These are phyloP conservation scores for Platysternon megacephalum DNA, from an alignment of 2,113 vertebrate genomes.

Conservation along the genomic window DNA sequence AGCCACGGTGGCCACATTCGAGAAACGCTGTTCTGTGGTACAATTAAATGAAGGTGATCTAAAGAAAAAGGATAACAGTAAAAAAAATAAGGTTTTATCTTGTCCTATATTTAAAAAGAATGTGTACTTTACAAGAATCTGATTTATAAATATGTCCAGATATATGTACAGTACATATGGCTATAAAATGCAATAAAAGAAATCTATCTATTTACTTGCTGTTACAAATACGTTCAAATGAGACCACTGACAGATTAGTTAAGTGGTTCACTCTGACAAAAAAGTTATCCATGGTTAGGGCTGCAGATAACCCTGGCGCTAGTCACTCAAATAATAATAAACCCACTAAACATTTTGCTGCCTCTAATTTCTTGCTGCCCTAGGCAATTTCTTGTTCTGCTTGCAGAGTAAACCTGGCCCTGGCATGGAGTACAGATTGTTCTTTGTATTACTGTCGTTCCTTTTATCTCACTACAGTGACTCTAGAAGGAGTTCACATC, in stretches of 20 bases:
- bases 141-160: not conserved
- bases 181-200: not conserved
- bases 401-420: not conserved
- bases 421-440: not conserved
- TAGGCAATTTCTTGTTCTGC: constrained; percentile 28
- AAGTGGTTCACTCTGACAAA: not conserved
- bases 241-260: not conserved
- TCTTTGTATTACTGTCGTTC: not conserved
- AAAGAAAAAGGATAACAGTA: not conserved
- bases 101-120: not conserved
- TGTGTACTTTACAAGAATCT: not conserved
- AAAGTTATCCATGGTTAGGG: not conserved
- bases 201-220: not conserved
- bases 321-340: not conserved
- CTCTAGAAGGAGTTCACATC: not conserved
- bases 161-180: not conserved
- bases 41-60: not conserved
- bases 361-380: not conserved
- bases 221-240: not conserved
- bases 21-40: too few relatives aligned
- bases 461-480: not conserved
- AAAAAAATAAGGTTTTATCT: not conserved
- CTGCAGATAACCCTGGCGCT: not conserved
- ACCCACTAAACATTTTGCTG: not conserved
- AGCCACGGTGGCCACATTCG: too few relatives aligned